These are phyloP conservation scores for Nanorana parkeri DNA, from an alignment of 2,113 vertebrate genomes.

Conservation along the genomic window DNA sequence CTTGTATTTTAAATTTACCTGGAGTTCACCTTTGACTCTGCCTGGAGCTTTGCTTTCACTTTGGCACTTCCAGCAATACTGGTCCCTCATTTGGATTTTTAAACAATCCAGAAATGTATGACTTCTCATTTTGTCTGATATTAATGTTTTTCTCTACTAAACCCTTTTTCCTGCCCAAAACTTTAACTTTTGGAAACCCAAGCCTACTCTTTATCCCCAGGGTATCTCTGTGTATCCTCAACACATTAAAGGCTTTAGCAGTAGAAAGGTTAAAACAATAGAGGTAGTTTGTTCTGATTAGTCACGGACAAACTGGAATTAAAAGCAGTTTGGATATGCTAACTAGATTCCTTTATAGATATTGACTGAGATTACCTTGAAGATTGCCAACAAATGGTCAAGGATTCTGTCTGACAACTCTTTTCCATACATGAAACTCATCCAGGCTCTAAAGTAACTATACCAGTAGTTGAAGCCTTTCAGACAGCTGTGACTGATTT, in stretches of 20 bases:
- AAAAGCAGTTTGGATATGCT: neutral
- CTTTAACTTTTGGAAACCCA: neutral
- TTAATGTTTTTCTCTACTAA: neutral
- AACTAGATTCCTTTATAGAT: neutral
- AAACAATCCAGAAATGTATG: too few relatives aligned
- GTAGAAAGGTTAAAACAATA: conserved; percentile 9
- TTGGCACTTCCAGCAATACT: too few relatives aligned
- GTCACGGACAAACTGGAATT: neutral
- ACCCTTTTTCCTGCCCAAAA: neutral
- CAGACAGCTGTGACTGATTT: neutral
- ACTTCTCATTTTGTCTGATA: too few relatives aligned
- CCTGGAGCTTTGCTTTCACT: too few relatives aligned
- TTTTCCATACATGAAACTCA: neutral
- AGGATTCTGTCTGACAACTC: neutral
- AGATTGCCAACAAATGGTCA: too few relatives aligned
- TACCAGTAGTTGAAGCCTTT: neutral
- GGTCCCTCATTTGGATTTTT: too few relatives aligned
- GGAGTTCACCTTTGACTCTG: too few relatives aligned
- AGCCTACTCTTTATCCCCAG: neutral
- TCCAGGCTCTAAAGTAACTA: neutral
- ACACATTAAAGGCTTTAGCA: neutral
- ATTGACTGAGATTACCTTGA: neutral
- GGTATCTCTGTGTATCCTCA: neutral
- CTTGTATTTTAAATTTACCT: too few relatives aligned
- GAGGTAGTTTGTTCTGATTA: neutral